Evolutionary conservation across 2,888 invertebrate genomes (phyloP), one percentile per base, ranked within the genome.

Genomic region (Cloeon dipterum): DNA sequence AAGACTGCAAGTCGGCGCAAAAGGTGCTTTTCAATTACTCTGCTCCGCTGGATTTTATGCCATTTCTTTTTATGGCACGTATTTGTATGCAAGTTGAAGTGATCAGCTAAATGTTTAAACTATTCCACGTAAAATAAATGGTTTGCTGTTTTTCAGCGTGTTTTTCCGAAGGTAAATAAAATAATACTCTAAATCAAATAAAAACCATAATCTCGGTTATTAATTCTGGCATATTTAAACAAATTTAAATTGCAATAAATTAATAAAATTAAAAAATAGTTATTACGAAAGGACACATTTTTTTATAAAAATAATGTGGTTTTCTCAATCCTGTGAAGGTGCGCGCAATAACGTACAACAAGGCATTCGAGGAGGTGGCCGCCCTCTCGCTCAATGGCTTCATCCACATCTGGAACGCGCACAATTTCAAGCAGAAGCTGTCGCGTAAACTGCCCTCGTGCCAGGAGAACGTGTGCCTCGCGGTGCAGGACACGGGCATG

Each of bases 381-480:
- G 86, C 86, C 8, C 62, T 93, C 3, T 88, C 89, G 0, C 62
- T 91, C 8, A 93, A 93, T 58, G 88, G 88, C 1, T 89, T 78
- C 56, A 82, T 93, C 52, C 91, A 93, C 59, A 75, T 91, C 46
- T 91, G 89, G 73, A 82, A 75, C 59, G 82, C 86, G 0, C 77
- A 83, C 56, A 75, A 74, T 10, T 89, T 91, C 57, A 70, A 72
- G 42, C 88, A 89, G 65, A 85, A 78, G 52, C 66, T 82, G 47
- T 82, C 83, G 5, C 62, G 81, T 38, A 85, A 85, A 56, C 62
- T 93, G 50, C 85, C 83, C 2, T 82, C 85, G 40, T 76, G 78
- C 42, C 79, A 83, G 56, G 93, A 93, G 57, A 88, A 89, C 53
- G 91, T 91, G 23, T 93, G 93, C 51, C 66, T 93, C 49, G 79